Conservation (phyloP, 2,888 invertebrate species). For the Amblyjoppa fuscipennis region DNA sequence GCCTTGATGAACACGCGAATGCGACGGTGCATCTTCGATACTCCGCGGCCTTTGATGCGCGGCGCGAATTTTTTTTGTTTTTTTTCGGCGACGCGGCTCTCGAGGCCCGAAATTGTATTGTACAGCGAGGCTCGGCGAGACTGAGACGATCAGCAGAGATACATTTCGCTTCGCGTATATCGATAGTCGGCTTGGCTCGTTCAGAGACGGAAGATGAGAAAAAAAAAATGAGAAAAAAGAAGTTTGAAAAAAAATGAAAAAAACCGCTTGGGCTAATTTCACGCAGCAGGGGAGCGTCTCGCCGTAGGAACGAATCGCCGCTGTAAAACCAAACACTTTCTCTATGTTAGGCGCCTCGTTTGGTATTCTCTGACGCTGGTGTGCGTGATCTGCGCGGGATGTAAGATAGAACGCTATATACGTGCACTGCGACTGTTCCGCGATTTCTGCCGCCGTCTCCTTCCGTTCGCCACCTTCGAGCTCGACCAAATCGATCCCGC, state of each 20-base stretch:
- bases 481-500: conserved; percentile 42
- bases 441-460: conserved; percentile 15
- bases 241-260: conserved; percentile 12
- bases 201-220: neutral
- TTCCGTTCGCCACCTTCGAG: conserved; percentile 37
- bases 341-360: conserved; percentile 66
- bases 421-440: neutral
- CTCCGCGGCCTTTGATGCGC: neutral
- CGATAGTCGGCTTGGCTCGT: neutral
- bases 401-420: neutral
- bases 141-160: neutral
- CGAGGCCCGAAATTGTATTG: neutral
- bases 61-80: neutral
- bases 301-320: conserved; percentile 55
- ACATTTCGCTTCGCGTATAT: neutral
- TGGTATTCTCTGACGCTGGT: conserved; percentile 8
- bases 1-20: conserved; percentile 12
- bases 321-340: conserved; percentile 74
- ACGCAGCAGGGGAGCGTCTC: conserved; percentile 71
- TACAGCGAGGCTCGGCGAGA: neutral
- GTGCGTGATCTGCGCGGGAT: neutral
- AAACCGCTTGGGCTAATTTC: conserved; percentile 68
- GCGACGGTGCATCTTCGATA: neutral
- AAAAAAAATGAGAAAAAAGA: conserved; percentile 16
- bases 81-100: neutral